Conservation (phyloP, 2,113 vertebrate genomes). For the Rallus limicola region DNA sequence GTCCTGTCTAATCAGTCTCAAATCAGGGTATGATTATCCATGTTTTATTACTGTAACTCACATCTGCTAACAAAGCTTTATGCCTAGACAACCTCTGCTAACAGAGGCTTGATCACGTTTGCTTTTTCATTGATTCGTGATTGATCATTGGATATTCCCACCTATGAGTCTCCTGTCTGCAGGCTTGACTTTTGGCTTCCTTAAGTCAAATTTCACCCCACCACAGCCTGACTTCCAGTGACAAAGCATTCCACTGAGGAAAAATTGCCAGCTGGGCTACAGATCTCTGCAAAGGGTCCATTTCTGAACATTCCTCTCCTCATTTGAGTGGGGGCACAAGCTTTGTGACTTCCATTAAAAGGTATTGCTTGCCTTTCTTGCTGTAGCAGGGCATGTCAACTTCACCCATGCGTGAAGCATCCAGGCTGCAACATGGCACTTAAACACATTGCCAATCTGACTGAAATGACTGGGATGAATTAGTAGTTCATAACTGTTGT, state of each 20-base stretch:
- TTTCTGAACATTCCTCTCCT: not conserved
- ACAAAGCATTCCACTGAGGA: not conserved
- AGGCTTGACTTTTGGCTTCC: not conserved
- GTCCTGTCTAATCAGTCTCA: slow-evolving; percentile 35
- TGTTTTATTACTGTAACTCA: not conserved
- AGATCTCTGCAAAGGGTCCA: not conserved
- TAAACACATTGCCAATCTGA: rapidly evolving
- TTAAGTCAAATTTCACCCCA: not conserved
- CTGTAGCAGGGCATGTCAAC: not conserved
- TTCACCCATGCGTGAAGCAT: not conserved
- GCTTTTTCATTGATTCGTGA: not conserved
- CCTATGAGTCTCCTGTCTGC: not conserved
- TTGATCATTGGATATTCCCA: not conserved
- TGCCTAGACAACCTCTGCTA: not conserved
- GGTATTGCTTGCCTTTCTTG: not conserved
- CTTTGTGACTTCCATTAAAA: not conserved
- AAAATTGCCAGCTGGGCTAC: not conserved
- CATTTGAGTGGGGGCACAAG: not conserved
- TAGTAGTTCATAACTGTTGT: not conserved
- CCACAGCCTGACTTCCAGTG: not conserved
- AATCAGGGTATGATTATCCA: not conserved
- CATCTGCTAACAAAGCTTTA: not conserved
- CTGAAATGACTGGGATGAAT: not conserved
- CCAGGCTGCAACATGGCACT: not conserved
- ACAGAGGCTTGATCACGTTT: not conserved